Evolutionary conservation across 1,140 invertebrate genomes (phyloP), one percentile per base, ranked within the genome.

Genomic region (Nautilus pompilius): DNA sequence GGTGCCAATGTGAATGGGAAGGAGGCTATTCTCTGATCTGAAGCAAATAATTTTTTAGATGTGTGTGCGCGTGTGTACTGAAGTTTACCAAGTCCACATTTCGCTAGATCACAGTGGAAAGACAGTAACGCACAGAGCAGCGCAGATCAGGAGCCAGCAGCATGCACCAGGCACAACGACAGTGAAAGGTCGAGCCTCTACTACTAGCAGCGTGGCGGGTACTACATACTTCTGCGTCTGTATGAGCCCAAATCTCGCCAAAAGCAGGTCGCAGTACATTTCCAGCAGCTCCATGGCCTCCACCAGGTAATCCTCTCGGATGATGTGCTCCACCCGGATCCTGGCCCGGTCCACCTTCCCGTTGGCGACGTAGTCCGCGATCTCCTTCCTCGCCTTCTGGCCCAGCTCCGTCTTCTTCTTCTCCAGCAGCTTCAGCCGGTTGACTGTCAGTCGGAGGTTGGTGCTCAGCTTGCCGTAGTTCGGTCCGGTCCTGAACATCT

Each of bases 271-370:
- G 85, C 96, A 99, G 80, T 96, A 99, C 95, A 99, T 99, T 86
- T 99, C 98, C 2, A 99, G 87, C 51, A 99, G 87, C 87, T 99
- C 98, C 91, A 99, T 96, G 0, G 96, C 96, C 85, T 99, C 98
- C 0, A 99, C 96, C 82, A 98, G 87, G 81, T 99, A 99, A 84
- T 99, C 97, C 85, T 99, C 97, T 28, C 97, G 88, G 61, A 99
- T 98, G 54, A 99, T 99, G 66, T 98, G 93, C 81, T 99, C 97
- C 0, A 99, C 97, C 36, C 96, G 86, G 66, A 99, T 99, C 81
- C 94, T 93, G 0, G 97, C 97, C 62, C 88, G 72, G 84, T 98
- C 95, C 74, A 88, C 87, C 87, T 99, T 99, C 46, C 81, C 81
- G 46, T 87, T 86, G 29, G 70, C 60, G 67, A 99, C 90, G 74